Percentiles rank a stretch among this genome's conserved stretches.
phyloP scores from a whole-genome alignment of 2,113 vertebrate species.

The Notarius quadriscutis region DNA sequence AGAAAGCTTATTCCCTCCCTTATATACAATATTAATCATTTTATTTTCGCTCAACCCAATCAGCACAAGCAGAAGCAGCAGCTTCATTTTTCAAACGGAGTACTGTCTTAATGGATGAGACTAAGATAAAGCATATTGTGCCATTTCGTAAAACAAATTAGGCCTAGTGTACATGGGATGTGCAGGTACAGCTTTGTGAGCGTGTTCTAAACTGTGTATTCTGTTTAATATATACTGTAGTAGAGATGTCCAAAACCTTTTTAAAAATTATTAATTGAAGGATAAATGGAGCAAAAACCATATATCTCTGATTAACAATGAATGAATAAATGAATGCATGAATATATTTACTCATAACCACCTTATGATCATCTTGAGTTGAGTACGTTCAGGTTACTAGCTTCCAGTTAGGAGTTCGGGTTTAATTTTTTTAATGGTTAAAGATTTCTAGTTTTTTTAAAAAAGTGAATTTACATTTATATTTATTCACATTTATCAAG shows the following conservation, averaged over 20 bases:
- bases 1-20: background rate
- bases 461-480: background rate
- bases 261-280: background rate
- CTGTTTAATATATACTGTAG: background rate
- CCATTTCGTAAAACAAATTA: background rate
- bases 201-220: background rate
- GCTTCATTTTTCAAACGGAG: slow-evolving; percentile 44
- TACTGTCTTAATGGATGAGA: background rate
- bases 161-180: background rate
- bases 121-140: background rate
- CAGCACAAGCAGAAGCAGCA: slow-evolving; percentile 9
- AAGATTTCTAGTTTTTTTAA: background rate
- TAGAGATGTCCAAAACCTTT: background rate
- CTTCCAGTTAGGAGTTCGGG: background rate
- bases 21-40: slow-evolving; percentile 45
- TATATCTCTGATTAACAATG: background rate
- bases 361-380: background rate
- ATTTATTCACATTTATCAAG: too few relatives aligned
- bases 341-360: background rate
- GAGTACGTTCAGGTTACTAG: background rate
- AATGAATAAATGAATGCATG: background rate
- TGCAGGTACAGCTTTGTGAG: background rate
- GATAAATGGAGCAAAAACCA: background rate
- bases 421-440: background rate
- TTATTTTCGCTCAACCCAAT: slow-evolving; percentile 49